Base-by-base conservation (phyloP, 2,797 vertebrate species). In the Emydoidea blandingii region DNA sequence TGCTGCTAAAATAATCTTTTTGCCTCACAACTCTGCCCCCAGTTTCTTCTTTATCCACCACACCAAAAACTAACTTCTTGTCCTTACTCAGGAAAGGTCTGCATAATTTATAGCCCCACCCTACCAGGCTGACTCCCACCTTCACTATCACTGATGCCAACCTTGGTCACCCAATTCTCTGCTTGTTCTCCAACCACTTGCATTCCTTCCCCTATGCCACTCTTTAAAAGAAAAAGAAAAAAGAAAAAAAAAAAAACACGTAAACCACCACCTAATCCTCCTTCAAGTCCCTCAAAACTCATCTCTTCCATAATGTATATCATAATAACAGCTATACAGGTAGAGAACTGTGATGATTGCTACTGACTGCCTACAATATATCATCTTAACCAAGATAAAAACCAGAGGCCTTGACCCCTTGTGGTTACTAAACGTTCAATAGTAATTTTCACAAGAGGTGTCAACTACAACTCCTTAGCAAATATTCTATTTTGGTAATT, bases 111-210 rank as follows among this genome's bases (percentile, higher is more conserved):
- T 53, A 78, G 25, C 2, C 18, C 53, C 7, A 23, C 59, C 54
- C 80, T 12, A 29, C 3, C 19, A 1, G 23, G 37, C 57, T 79
- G 79, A 15, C 18, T 68, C 0, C 0, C 56, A 37, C 62, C 50
- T 89, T 5, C 6, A 16, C 15, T 81, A 56, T n/a, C 16, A 56
- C 0, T 0, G 15, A 81, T 81, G 25, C 31, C 27, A 76, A 91
- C 65, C 34, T 25, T 7, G n/a, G 8, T 16, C 6, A 0, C 9
- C 19, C 4, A 25, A 57, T 62, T 52, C 23, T 47, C 89, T 52
- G 49, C 3, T 44, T 44, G 0, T 8, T 56, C 86, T 87, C 79
- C 41, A 57, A 49, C 41, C 23, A 76, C 41, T 76, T 76, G 12
- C 12, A 68, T 47, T 47, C 23, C 12, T 76, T 76, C 41, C 12